Evolutionary conservation across 2,113 vertebrate species (phyloP).

Genomic region (Rattus norvegicus): GRCr8 NC_086037.1:68429501-68430000

Average conservation of each 20-base stretch:
- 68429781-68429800: neutral
- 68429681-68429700: neutral
- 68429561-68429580: neutral
- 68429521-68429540: neutral
- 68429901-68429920: too few species aligned
- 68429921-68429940: neutral
- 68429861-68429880: too few species aligned
- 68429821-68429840: too few species aligned
- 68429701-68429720: neutral
- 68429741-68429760: neutral
- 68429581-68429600: neutral
- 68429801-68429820: too few species aligned
- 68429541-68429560: neutral
- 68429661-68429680: neutral
- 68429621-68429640: neutral
- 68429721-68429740: neutral
- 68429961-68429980: neutral
- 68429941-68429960: neutral
- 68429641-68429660: neutral
- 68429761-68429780: neutral
- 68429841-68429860: too few species aligned
- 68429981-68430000: neutral
- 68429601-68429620: neutral
- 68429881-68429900: too few species aligned
- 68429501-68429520: neutral